Base-by-base conservation (phyloP, 2,797 vertebrate species). In the Pangasius djambal region DNA sequence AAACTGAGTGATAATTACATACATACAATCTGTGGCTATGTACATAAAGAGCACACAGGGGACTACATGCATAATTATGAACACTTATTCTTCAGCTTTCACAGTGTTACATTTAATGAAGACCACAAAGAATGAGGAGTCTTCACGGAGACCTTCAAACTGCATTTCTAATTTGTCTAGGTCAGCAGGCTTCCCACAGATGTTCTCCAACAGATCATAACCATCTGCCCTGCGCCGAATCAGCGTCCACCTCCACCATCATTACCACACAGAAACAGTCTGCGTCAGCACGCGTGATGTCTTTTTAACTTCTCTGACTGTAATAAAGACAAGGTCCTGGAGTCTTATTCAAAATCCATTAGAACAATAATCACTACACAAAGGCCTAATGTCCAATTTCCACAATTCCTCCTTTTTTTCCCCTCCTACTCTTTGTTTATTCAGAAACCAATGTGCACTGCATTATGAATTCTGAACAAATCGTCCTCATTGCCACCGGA, bases 391-490 rank as follows among this genome's bases (percentile, higher is more conserved):
- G 28, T 0, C 63, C 50, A 70, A 79, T 50, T 74, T 52, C 5
- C 7, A 61, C 69, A n/a, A 65, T 63, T 77, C 48, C 37, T 69
- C 25, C 13, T 61, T 8, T 84, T 61, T 59, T 67, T 25, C 6
- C 1, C 6, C 1, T 65, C 57, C 50, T 69, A 63, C 87, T 88
- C 86, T 88, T 90, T 91, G 86, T 89, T 89, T 82, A 48, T 85
- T 67, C 78, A 87, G 87, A 83, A 75, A 87, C 93, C 2, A 34
- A 72, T 75, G 83, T 31, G 16, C 34, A 50, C 3, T 85, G 90
- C 92, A 93, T 95, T 95, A 94, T 57, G 87, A 83, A 94, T 96
- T 95, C 93, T 20, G 52, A 92, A 93, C 93, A 91, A 91, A 88
- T 89, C 65, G 86, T 89, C 2, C 83, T 92, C 92, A 91, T 90